Percentiles rank a stretch among this genome's conserved stretches.
Evolutionary conservation across 2,888 invertebrate species (phyloP).

Genomic region (Biston stratarius): DNA sequence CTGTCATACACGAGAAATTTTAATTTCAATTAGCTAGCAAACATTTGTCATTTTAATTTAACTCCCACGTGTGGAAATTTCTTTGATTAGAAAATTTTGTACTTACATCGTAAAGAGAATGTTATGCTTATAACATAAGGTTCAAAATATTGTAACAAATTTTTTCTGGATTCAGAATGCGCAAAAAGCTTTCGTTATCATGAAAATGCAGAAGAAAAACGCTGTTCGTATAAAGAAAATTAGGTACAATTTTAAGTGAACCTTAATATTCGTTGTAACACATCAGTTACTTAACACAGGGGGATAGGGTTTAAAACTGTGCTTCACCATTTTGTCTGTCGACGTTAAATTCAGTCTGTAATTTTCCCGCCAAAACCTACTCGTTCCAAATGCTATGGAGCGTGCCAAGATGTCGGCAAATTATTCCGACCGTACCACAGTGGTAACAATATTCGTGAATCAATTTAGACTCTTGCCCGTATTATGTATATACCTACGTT

Average conservation of each 20-base stretch:
- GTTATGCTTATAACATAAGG: neutral
- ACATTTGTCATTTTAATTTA: conserved; percentile 7
- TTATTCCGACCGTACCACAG: conserved; percentile 58
- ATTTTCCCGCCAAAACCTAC: conserved; percentile 74
- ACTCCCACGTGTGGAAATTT: conserved; percentile 5
- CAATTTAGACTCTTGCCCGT: conserved; percentile 18
- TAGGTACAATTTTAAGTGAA: conserved; percentile 3
- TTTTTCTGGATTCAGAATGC: neutral
- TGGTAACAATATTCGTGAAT: conserved; percentile 45
- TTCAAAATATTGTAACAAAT: neutral
- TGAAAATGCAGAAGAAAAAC: conserved; percentile 8
- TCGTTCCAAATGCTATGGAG: conserved; percentile 61
- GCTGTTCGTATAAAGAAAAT: conserved; percentile 3
- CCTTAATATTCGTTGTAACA: neutral
- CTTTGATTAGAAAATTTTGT: neutral
- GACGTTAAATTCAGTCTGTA: conserved; percentile 59
- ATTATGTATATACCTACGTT: neutral
- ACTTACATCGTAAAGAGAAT: neutral
- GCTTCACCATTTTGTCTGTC: conserved; percentile 20
- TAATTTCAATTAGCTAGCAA: conserved; percentile 10
- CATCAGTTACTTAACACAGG: conserved; percentile 1
- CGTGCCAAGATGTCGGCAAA: conserved; percentile 70
- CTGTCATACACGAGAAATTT: conserved; percentile 11
- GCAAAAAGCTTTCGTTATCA: neutral
- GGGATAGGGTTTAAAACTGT: conserved; percentile 35